A percentile compares a stretch with the other conserved stretches of the same genome.
These are phyloP conservation scores for Circaetus gallicus DNA, from an alignment of 2,113 vertebrate genomes.

Conservation along the genomic window DNA sequence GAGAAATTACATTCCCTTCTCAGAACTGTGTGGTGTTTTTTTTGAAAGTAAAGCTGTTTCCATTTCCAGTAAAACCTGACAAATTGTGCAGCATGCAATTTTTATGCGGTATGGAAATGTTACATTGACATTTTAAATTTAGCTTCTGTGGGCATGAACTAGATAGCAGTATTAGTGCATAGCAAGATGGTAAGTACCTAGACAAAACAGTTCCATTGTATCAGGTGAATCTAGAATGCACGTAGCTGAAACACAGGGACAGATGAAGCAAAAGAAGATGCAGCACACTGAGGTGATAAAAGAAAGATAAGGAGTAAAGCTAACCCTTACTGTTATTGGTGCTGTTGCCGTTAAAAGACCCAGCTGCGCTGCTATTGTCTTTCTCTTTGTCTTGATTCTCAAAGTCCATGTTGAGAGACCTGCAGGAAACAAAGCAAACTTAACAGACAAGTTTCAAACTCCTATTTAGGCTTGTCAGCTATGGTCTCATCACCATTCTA, in stretches of 20 bases:
- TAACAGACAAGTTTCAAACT: background rate
- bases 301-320: background rate
- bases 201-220: background rate
- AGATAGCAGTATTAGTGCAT: background rate
- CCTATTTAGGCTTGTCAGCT: background rate
- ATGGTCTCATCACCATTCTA: background rate
- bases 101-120: background rate
- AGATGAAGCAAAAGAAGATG: background rate
- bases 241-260: accelerated
- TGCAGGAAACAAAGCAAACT: constrained; percentile 58
- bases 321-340: constrained; percentile 93
- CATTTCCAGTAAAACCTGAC: background rate
- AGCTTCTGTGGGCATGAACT: background rate
- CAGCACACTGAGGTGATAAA: background rate
- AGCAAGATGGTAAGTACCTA: background rate
- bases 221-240: background rate
- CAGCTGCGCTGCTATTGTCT: constrained; percentile 81
- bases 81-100: background rate
- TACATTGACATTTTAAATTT: background rate
- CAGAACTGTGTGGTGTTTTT: background rate
- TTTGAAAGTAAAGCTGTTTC: background rate
- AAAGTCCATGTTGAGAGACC: constrained; percentile 99
- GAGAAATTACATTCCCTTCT: background rate
- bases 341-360: constrained; percentile 88
- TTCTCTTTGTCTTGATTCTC: constrained; percentile 99